Evolutionary conservation across 2,797 vertebrate species (phyloP).

Genomic region (Channa striata): DNA sequence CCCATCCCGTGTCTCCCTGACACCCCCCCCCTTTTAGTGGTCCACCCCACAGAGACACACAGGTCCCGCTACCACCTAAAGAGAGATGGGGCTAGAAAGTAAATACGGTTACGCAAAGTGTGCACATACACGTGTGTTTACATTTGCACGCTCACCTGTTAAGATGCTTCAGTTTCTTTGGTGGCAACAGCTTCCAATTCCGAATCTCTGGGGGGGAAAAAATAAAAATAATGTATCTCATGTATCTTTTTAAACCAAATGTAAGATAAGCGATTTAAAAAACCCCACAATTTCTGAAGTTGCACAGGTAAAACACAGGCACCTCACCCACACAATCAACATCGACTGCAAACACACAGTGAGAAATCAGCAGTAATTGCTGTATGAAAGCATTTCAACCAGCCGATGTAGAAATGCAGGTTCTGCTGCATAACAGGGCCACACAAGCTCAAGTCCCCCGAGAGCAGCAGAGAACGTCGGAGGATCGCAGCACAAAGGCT

Average conservation of each 20-base stretch:
- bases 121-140: not conserved
- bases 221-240: constrained; percentile 2
- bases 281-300: not conserved
- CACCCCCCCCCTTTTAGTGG: constrained; percentile 24
- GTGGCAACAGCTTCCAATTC: constrained; percentile 99
- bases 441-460: not conserved
- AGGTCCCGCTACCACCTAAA: constrained; percentile 23
- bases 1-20: constrained; percentile 53
- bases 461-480: constrained; percentile 14
- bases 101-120: not conserved
- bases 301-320: not conserved
- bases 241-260: not conserved
- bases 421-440: constrained; percentile 48
- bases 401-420: constrained; percentile 63
- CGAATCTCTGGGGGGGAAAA: constrained; percentile 87
- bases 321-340: constrained; percentile 10
- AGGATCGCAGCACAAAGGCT: constrained; percentile 3
- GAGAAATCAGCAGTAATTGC: not conserved
- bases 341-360: constrained; percentile 1
- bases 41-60: constrained; percentile 39
- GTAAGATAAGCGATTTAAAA: not conserved
- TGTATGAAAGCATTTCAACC: constrained; percentile 27
- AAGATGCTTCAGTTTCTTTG: constrained; percentile 97
- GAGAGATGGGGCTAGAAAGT: constrained; percentile 50
- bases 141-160: constrained; percentile 87